Evolutionary conservation across 2,888 invertebrate genomes (phyloP), one percentile per base, ranked within the genome.

Genomic region (Polymixis flavicincta): DNA sequence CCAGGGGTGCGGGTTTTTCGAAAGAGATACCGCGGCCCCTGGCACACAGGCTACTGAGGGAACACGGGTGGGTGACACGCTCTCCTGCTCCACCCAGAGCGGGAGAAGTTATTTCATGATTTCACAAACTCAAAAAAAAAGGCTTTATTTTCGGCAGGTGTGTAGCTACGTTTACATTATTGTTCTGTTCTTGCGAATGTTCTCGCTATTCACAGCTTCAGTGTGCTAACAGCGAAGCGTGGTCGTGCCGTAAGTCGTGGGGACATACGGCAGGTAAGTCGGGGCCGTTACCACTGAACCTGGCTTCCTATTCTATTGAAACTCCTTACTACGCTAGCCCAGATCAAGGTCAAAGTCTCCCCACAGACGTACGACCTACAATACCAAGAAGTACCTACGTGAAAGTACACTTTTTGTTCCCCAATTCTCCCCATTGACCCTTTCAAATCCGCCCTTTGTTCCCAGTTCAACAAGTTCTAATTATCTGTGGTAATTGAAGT

Each of bases 401-500:
- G 2, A 45, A 66, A 54, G 8, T n/a, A 54, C 2, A 42, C 14
- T 22, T 61, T 45, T 45, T 22, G 22, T 66, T 17, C 66, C 32
- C n/a, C 45, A 45, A 7, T 37, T 37, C 37, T n/a, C 37, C 37
- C 37, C 37, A 59, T 67, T 59, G 42, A 52, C 50, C 42, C 68
- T 45, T 69, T 59, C 25, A 52, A 76, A 69, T 25, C 32, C 17
- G 1, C 13, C 32, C 45, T 32, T 17, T 5, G 17, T 25, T 52
- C 59, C 37, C 52, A 69, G 45, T 45, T 76, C 76, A 76, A 45
- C 25, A 6, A n/a, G 59, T 25, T 13, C 52, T 75, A 68, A 75
- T 76, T 76, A 68, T 60, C 45, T 60, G 45, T 76, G 52, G 59
- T 37, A 71, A 64, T 50, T 57, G 45, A 78, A 78, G 78, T n/a